Conservation (phyloP, 2,797 vertebrate genomes). For the Crax fasciolata region DNA sequence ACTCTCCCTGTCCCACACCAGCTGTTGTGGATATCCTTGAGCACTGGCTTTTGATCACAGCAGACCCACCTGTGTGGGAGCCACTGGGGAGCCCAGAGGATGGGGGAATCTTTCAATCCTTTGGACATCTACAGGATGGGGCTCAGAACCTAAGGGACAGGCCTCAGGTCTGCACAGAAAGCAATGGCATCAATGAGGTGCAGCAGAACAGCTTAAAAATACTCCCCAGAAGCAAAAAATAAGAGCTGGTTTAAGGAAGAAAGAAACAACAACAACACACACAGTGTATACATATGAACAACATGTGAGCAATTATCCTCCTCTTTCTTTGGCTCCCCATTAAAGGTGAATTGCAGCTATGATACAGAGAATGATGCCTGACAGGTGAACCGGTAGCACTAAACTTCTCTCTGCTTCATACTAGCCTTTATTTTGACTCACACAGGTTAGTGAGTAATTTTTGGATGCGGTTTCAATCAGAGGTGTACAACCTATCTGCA, state of each 20-base stretch:
- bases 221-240: background rate
- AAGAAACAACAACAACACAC: background rate
- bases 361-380: background rate
- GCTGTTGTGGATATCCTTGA: background rate
- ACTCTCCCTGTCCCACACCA: background rate
- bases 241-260: background rate
- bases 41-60: background rate
- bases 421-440: background rate
- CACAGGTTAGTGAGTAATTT: background rate
- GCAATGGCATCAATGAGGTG: background rate
- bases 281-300: background rate
- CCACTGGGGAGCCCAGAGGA: rapidly evolving
- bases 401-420: background rate
- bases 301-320: background rate
- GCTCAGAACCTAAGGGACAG: background rate
- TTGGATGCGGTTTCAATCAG: background rate
- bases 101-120: background rate
- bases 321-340: background rate
- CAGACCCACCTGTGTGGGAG: background rate
- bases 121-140: background rate
- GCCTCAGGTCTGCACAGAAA: background rate
- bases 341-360: background rate
- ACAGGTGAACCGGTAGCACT: background rate
- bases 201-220: background rate
- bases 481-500: background rate